Evolutionary conservation across 2,797 vertebrate species (phyloP).

Genomic region (Thripadectes ignobilis): DNA sequence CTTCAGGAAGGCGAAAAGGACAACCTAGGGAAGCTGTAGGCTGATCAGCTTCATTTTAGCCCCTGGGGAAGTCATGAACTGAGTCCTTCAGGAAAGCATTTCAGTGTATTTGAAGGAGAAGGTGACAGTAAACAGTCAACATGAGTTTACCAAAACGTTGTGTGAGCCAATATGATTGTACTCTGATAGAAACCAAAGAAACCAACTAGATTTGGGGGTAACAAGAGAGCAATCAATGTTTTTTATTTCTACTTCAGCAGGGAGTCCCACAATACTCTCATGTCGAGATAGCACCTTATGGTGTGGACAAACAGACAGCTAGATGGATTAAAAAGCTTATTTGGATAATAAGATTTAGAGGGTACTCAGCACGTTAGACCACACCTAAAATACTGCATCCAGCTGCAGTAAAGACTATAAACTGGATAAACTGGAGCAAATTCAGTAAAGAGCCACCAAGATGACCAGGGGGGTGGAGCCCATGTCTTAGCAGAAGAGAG

Average conservation of each 20-base stretch:
- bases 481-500: background rate
- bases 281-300: background rate
- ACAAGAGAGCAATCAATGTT: background rate
- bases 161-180: background rate
- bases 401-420: background rate
- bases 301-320: background rate
- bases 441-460: background rate
- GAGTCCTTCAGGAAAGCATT: too few species aligned
- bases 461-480: background rate
- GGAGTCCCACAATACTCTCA: background rate
- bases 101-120: background rate
- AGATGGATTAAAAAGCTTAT: background rate
- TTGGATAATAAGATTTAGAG: background rate
- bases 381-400: background rate
- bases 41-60: background rate
- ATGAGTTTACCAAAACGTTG: accelerated
- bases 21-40: background rate
- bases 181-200: background rate
- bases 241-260: background rate
- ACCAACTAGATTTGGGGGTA: accelerated
- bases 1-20: background rate
- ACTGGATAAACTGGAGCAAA: background rate
- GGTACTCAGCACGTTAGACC: background rate
- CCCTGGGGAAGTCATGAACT: background rate
- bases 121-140: background rate